A percentile compares a stretch with the other conserved stretches of the same genome.
These are phyloP conservation scores for Linyphia triangularis DNA, from an alignment of 2,888 invertebrate genomes.

Conservation along the genomic window DNA sequence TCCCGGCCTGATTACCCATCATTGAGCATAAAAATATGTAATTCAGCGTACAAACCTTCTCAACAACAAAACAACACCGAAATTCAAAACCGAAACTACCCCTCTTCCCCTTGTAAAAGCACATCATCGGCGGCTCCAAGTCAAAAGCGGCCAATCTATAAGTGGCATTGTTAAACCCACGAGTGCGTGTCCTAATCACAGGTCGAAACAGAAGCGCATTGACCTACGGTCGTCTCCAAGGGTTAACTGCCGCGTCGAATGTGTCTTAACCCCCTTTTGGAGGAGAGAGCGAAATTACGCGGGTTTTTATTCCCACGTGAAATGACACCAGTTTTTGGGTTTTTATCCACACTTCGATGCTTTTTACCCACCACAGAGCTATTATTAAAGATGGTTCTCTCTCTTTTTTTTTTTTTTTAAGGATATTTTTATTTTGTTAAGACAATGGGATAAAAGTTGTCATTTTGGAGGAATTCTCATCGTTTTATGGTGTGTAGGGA, in stretches of 20 bases:
- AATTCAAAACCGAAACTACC: too few species aligned
- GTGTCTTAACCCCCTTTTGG: constrained; percentile 42
- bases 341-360: constrained; percentile 24
- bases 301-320: constrained; percentile 55
- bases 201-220: background rate
- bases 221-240: constrained; percentile 11
- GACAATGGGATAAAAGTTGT: background rate
- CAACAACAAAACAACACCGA: too few species aligned
- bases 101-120: background rate
- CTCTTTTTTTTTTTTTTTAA: background rate
- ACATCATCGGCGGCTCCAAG: background rate
- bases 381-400: background rate
- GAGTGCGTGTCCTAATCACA: constrained; percentile 31
- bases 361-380: background rate
- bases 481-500: too few species aligned
- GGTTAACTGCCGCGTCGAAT: constrained; percentile 44
- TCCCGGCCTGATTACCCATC: too few species aligned
- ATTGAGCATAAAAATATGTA: too few species aligned
- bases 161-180: constrained; percentile 41
- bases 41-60: too few species aligned
- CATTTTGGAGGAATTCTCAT: too few species aligned
- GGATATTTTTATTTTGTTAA: background rate
- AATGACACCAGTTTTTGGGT: background rate
- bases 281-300: background rate
- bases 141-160: background rate